Conservation (phyloP, 2,113 vertebrate genomes). For the Mixornis gularis region DNA sequence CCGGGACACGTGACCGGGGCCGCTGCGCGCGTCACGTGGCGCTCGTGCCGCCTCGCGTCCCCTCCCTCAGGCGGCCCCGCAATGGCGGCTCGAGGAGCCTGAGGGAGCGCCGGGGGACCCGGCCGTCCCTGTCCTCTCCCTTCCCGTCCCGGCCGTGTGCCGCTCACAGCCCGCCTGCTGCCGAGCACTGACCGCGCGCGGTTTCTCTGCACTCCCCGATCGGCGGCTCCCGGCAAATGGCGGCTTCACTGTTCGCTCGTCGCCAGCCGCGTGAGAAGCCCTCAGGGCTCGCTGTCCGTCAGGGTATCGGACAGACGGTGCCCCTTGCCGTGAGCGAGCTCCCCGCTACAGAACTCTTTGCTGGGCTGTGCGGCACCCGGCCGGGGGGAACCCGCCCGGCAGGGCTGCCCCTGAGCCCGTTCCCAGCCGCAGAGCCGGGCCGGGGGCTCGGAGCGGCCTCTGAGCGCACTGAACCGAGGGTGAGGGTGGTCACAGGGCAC, state of each 20-base stretch:
- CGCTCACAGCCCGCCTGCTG: neutral
- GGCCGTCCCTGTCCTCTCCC: no score
- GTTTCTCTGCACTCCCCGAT: neutral
- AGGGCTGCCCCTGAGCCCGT: neutral
- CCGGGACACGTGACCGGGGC: neutral
- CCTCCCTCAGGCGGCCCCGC: neutral
- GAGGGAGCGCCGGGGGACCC: neutral
- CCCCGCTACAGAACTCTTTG: neutral
- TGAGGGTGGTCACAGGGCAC: neutral
- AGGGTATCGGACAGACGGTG: neutral
- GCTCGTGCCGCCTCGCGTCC: neutral
- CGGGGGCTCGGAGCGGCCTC: neutral
- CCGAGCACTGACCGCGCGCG: neutral
- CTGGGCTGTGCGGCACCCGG: neutral
- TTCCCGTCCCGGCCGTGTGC: neutral
- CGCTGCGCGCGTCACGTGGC: neutral
- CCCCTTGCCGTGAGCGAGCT: neutral
- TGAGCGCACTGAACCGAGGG: neutral
- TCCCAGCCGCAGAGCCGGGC: neutral
- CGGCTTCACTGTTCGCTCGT: neutral
- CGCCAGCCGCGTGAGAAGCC: neutral
- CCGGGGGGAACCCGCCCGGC: neutral
- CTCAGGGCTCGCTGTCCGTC: neutral
- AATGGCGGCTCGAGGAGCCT: fast-evolving
- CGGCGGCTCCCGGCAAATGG: neutral